Evolutionary conservation across 2,888 invertebrate species (phyloP).

Genomic region (Tetragonula carbonaria): DNA sequence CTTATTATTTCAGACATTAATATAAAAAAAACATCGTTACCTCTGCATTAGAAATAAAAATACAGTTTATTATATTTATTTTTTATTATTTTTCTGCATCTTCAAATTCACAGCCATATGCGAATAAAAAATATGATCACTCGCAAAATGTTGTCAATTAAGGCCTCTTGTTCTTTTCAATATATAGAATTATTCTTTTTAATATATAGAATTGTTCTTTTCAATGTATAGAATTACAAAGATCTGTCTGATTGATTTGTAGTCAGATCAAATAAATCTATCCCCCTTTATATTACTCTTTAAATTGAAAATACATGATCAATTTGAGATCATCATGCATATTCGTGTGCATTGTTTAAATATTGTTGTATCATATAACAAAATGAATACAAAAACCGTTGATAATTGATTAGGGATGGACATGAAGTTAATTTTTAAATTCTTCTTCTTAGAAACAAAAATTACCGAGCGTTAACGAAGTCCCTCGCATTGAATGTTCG

Average conservation of each 20-base stretch:
- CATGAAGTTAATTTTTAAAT: no score
- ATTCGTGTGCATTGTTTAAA: not conserved
- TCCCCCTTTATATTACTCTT: not conserved
- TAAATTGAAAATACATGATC: conserved; percentile 1
- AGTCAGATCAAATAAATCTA: not conserved
- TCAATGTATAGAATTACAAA: no score
- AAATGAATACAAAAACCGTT: conserved; percentile 56
- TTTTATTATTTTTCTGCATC: conserved; percentile 61
- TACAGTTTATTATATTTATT: conserved; percentile 40
- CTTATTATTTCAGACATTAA: conserved; percentile 24
- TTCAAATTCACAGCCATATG: conserved; percentile 75
- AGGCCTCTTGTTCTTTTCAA: conserved; percentile 52
- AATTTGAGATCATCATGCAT: conserved; percentile 22
- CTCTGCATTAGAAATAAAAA: conserved; percentile 52
- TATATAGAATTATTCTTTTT: conserved; percentile 1
- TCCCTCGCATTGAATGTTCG: no score
- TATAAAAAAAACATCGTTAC: not conserved
- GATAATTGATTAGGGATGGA: conserved; percentile 48
- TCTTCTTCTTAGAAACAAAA: no score
- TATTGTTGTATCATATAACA: conserved; percentile 12
- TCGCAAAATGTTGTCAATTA: conserved; percentile 55
- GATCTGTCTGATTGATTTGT: not conserved
- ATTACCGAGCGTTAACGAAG: no score
- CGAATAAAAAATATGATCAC: conserved; percentile 49
- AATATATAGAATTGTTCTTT: not conserved